A percentile compares a stretch with the other conserved stretches of the same genome.
phyloP scores from a whole-genome alignment of 2,113 vertebrate genomes.

The Lagopus leucura region DNA sequence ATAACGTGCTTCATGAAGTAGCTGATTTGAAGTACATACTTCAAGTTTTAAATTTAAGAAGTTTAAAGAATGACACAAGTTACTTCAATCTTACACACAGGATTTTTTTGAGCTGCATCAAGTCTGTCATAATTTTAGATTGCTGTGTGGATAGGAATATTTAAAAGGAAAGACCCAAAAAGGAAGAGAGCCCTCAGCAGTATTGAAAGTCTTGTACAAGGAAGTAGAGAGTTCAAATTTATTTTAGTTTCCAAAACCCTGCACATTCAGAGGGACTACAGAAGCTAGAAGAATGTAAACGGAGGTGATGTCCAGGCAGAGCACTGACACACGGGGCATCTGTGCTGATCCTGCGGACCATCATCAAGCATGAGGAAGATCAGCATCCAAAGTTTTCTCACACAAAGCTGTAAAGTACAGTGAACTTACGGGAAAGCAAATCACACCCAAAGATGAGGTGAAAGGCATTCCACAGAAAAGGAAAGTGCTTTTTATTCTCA shows the following conservation, averaged over 20 bases:
- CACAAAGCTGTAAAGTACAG: not conserved
- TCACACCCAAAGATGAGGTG: not conserved
- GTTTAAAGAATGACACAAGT: not conserved
- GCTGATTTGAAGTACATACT: not conserved
- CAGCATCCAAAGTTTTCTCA: not conserved
- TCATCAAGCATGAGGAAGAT: not conserved
- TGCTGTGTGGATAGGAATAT: not conserved
- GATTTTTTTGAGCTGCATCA: not conserved
- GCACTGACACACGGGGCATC: not conserved
- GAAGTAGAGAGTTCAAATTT: not conserved
- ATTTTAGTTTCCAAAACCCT: not conserved
- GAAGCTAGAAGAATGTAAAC: not conserved
- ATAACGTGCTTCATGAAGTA: not conserved
- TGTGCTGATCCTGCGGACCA: not conserved
- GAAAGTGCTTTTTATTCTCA: not conserved
- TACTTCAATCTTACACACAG: not conserved
- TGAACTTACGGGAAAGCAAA: not conserved
- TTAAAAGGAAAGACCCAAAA: not conserved
- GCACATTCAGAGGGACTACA: not conserved
- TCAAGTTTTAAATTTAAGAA: not conserved
- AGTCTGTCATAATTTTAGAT: not conserved
- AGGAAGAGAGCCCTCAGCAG: not conserved
- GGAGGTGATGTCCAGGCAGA: not conserved
- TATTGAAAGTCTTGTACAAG: not conserved
- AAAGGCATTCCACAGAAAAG: not conserved